phyloP scores from a whole-genome alignment of 2,113 vertebrate species.

The Acrocephalus arundinaceus region DNA sequence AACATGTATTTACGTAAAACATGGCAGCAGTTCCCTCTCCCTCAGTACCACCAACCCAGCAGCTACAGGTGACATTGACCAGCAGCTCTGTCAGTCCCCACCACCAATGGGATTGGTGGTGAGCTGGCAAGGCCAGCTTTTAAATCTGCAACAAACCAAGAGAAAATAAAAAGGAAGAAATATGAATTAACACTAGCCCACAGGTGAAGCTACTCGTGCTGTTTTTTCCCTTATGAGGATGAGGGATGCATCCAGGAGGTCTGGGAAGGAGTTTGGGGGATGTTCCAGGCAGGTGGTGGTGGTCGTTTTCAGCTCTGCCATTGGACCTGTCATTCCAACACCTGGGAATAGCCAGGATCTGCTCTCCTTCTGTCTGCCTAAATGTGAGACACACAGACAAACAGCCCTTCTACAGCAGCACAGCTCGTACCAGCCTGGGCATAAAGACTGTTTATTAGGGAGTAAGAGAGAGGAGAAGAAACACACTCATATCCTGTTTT shows the following conservation, averaged over 20 bases:
- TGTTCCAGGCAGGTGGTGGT: neutral
- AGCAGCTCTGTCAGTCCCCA: neutral
- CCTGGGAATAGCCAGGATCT: neutral
- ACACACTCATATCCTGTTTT: neutral
- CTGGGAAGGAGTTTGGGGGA: neutral
- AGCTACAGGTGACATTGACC: neutral
- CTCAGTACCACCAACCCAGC: neutral
- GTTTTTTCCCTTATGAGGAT: neutral
- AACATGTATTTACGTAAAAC: neutral
- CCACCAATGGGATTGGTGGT: neutral
- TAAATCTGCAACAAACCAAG: neutral
- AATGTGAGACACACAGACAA: neutral
- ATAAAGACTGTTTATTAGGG: neutral
- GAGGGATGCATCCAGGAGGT: neutral
- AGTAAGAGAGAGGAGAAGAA: neutral
- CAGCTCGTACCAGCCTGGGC: rapidly evolving
- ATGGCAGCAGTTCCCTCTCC: neutral
- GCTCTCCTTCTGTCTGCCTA: neutral
- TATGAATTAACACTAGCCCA: neutral
- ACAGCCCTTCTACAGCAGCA: neutral
- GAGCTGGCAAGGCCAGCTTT: neutral
- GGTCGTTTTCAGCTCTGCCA: neutral
- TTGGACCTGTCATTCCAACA: neutral
- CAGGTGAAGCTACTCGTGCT: neutral
- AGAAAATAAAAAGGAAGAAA: neutral